Conservation (phyloP, 2,113 vertebrate genomes). For the Coptodon bakossiorum region DNA sequence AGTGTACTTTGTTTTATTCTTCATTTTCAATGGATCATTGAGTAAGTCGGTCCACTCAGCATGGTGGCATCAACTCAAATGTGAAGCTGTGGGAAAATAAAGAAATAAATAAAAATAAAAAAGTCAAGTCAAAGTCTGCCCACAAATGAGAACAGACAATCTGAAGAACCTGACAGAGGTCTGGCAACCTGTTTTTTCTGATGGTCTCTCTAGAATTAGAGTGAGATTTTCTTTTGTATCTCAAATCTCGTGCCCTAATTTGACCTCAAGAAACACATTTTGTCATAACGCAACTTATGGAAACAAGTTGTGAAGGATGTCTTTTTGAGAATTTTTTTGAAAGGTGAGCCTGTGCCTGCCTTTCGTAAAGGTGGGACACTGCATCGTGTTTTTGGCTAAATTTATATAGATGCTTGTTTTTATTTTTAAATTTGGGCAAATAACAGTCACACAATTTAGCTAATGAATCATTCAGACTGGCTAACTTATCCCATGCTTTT, state of each 20-base stretch:
- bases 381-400: not conserved
- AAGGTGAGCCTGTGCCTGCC: not conserved
- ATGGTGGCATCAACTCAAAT: not conserved
- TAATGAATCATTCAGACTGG: not conserved
- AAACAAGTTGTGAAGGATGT: not conserved
- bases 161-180: not conserved
- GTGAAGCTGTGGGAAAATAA: not conserved
- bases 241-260: not conserved
- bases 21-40: not conserved
- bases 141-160: not conserved
- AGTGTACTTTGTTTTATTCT: not conserved
- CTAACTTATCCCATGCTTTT: not conserved
- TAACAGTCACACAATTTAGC: not conserved
- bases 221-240: not conserved
- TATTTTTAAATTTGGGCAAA: not conserved
- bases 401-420: not conserved
- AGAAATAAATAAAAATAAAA: not conserved
- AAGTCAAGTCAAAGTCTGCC: not conserved
- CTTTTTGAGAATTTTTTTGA: not conserved
- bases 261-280: not conserved
- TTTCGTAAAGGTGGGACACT: not conserved
- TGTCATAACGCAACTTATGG: not conserved
- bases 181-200: not conserved
- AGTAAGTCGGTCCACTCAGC: not conserved
- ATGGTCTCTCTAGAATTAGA: not conserved